Conservation (phyloP, 2,113 vertebrate genomes). For the Onychostruthus taczanowskii region DNA sequence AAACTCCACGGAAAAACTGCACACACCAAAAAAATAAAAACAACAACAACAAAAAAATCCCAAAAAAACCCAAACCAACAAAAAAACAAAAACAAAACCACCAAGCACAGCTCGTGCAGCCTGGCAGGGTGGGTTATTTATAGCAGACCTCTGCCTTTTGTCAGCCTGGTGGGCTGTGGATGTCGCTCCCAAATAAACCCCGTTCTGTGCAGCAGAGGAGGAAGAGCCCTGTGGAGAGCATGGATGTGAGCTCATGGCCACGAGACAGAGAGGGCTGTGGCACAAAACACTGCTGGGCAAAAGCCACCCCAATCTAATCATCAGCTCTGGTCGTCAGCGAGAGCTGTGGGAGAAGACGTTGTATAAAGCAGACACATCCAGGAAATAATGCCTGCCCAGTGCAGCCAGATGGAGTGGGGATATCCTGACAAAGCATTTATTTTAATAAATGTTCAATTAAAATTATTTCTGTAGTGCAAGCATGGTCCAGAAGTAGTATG, state of each 20-base stretch:
- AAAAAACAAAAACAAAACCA: not conserved
- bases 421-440: conserved; percentile 59
- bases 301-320: conserved; percentile 44
- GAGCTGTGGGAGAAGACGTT: conserved; percentile 13
- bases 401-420: conserved; percentile 49
- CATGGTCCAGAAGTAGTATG: conserved; percentile 28
- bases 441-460: conserved; percentile 57
- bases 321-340: not conserved
- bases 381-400: conserved; percentile 51
- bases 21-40: not conserved
- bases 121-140: not conserved
- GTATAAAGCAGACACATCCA: conserved; percentile 52
- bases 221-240: not conserved
- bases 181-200: not conserved
- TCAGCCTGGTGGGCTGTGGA: not conserved
- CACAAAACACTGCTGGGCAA: not conserved
- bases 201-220: not conserved
- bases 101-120: not conserved
- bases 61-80: not conserved
- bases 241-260: not conserved
- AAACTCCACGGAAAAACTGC: accelerated
- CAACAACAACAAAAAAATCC: accelerated
- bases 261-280: not conserved
- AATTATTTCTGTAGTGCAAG: conserved; percentile 28
- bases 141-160: conserved; percentile 29